A percentile compares a stretch with the other conserved stretches of the same genome.
These are phyloP conservation scores for Melipona beecheii DNA, from an alignment of 2,888 invertebrate species.

Conservation along the genomic window DNA sequence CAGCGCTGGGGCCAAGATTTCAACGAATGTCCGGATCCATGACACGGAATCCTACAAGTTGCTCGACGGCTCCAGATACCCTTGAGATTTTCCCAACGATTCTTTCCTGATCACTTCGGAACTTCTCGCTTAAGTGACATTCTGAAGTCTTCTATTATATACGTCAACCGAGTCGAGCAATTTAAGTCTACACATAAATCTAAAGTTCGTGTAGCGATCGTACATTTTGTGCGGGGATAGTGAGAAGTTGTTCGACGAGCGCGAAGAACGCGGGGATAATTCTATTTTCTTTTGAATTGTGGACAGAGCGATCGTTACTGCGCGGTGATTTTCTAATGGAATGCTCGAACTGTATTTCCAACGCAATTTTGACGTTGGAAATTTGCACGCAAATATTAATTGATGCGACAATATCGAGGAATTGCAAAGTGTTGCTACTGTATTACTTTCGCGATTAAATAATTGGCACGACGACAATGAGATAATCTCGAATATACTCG, in stretches of 20 bases:
- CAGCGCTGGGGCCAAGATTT: conserved; percentile 61
- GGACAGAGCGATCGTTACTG: too few relatives aligned
- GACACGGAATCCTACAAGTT: conserved; percentile 75
- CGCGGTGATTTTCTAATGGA: too few relatives aligned
- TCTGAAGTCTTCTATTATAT: conserved; percentile 37
- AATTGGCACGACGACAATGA: too few relatives aligned
- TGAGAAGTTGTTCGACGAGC: neutral
- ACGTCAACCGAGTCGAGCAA: neutral
- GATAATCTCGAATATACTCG: too few relatives aligned
- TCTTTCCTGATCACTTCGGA: conserved; percentile 64
- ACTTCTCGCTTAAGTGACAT: conserved; percentile 59
- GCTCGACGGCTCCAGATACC: conserved; percentile 67
- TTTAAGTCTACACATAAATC: neutral
- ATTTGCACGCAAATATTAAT: too few relatives aligned
- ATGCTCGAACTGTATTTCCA: too few relatives aligned
- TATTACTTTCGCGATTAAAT: too few relatives aligned
- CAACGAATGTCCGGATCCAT: conserved; percentile 55
- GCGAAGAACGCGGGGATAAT: neutral
- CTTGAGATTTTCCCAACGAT: conserved; percentile 67
- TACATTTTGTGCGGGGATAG: neutral
- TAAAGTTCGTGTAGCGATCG: neutral
- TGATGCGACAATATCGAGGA: too few relatives aligned
- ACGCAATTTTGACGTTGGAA: too few relatives aligned
- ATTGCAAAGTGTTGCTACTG: too few relatives aligned
- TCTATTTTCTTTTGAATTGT: neutral